These are phyloP conservation scores for Sisyra nigra DNA, from an alignment of 2,888 invertebrate species.

Conservation along the genomic window DNA sequence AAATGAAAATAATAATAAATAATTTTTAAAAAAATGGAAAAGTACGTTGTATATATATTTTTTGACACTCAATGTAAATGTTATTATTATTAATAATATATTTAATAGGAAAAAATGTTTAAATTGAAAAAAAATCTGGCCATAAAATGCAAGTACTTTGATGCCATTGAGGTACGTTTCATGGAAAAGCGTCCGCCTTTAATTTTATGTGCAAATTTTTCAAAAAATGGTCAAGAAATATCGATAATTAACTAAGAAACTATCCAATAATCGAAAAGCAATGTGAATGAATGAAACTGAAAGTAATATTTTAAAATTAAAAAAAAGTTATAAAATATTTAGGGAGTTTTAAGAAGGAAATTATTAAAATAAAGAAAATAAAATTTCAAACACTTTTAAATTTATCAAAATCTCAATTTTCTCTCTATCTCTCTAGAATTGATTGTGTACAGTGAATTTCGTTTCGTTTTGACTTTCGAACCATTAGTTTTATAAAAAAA, in stretches of 20 bases:
- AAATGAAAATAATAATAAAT: conserved; percentile 6
- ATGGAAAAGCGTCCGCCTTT: background rate
- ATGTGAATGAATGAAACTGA: conserved; percentile 2
- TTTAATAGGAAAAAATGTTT: conserved; percentile 5
- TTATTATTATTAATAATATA: conserved; percentile 6
- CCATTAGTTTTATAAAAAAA: too few species aligned
- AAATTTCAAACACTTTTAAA: too few species aligned
- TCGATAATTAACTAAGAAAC: too few species aligned
- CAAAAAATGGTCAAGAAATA: too few species aligned
- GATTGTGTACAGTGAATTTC: too few species aligned
- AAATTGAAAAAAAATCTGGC: conserved; percentile 2
- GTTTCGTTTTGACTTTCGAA: too few species aligned
- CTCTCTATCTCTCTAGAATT: too few species aligned
- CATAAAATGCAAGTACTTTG: background rate
- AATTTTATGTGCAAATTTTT: too few species aligned
- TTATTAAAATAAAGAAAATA: too few species aligned
- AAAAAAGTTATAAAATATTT: too few species aligned
- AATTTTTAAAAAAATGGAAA: conserved; percentile 5
- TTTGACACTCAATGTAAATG: conserved; percentile 10
- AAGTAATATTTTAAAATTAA: background rate
- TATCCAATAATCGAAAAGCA: conserved; percentile 1
- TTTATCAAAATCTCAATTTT: too few species aligned
- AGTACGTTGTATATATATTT: conserved; percentile 9
- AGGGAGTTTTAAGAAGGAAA: too few species aligned
- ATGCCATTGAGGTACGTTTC: background rate